These are phyloP conservation scores for Pyrrhosoma nymphula DNA, from an alignment of 2,888 invertebrate species.

Conservation along the genomic window DNA sequence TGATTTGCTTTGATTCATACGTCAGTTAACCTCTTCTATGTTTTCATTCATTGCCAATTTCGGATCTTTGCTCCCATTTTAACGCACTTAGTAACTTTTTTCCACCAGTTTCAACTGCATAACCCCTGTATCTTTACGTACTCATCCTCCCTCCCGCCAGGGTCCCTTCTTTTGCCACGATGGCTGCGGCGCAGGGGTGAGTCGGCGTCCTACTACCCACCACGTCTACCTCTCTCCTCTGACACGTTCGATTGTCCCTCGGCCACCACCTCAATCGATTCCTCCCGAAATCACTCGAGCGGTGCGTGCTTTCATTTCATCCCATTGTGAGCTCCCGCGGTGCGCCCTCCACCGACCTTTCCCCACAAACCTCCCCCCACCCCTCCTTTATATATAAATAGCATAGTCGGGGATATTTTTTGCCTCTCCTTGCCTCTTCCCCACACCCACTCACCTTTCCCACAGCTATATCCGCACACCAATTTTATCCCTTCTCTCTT, in stretches of 20 bases:
- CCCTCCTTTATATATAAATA: background rate
- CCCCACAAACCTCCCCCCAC: background rate
- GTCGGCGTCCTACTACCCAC: background rate
- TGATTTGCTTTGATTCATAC: no score
- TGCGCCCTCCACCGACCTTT: background rate
- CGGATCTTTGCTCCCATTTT: background rate
- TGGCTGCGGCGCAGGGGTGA: background rate
- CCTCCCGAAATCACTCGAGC: background rate
- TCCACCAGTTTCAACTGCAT: background rate
- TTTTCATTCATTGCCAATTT: no score
- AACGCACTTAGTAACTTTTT: background rate
- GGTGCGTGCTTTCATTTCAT: constrained; percentile 58
- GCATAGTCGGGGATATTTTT: no score
- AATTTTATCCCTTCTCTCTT: no score
- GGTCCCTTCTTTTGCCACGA: background rate
- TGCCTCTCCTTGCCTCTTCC: no score
- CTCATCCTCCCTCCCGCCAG: background rate
- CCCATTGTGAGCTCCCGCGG: constrained; percentile 2
- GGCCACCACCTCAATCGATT: constrained; percentile 2
- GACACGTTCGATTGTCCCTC: background rate
- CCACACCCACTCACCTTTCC: no score
- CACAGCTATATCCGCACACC: no score
- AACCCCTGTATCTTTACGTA: background rate
- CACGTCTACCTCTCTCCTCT: background rate
- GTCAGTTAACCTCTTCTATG: no score